phyloP scores from a whole-genome alignment of 1,140 invertebrate species.

The Drosophila micromelanica region DNA sequence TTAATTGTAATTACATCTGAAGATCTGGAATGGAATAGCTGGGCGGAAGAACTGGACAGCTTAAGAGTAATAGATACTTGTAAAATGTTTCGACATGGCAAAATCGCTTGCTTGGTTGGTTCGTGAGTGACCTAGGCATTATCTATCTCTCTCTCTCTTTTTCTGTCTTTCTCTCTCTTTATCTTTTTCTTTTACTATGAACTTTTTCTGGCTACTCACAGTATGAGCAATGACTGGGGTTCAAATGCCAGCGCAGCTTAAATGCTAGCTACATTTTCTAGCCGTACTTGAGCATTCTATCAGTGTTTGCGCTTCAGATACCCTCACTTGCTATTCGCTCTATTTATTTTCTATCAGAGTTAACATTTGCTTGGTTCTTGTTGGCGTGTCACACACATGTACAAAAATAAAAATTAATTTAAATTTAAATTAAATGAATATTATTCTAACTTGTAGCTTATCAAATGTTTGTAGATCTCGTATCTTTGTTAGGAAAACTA shows the following conservation, averaged over 20 bases:
- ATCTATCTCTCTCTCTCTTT: background rate
- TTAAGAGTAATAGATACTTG: conserved; percentile 36
- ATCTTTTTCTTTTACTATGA: background rate
- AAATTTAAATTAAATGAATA: too few relatives aligned
- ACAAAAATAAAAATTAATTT: too few relatives aligned
- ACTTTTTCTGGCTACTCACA: conserved; percentile 8
- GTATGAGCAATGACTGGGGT: conserved; percentile 8
- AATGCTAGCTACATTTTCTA: conserved; percentile 33
- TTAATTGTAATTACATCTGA: conserved; percentile 74
- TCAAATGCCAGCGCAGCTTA: conserved; percentile 38
- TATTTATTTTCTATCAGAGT: background rate
- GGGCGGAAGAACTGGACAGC: background rate
- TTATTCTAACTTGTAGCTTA: too few relatives aligned
- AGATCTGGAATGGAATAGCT: conserved; percentile 36
- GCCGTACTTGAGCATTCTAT: conserved; percentile 18
- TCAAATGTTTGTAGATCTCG: too few relatives aligned
- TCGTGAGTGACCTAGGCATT: background rate
- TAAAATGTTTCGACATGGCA: conserved; percentile 26
- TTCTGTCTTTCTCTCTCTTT: background rate
- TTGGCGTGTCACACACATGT: too few relatives aligned
- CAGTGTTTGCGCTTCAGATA: conserved; percentile 15
- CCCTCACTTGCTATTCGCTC: conserved; percentile 1
- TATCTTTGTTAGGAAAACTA: too few relatives aligned
- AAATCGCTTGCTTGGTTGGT: conserved; percentile 30
- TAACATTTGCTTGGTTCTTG: background rate